Percentiles rank a stretch among this genome's conserved stretches.
These are phyloP conservation scores for Polyergus mexicanus DNA, from an alignment of 1,140 invertebrate genomes.

Conservation along the genomic window DNA sequence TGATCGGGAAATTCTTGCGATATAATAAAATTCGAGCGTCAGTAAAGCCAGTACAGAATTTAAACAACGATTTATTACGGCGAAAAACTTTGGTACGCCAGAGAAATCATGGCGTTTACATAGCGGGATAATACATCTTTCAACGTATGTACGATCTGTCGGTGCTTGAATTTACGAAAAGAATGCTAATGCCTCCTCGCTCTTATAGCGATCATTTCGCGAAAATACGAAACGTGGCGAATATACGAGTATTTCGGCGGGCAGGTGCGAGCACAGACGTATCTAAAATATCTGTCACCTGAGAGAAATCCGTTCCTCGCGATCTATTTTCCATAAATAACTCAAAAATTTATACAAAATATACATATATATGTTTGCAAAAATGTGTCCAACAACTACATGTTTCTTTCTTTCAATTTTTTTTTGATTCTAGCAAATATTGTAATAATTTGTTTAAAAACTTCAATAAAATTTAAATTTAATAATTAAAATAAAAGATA, in stretches of 20 bases:
- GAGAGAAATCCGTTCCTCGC: background rate
- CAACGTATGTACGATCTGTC: conserved; percentile 37
- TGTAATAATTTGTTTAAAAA: background rate
- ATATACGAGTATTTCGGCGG: conserved; percentile 21
- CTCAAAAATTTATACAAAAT: background rate
- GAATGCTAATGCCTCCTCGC: conserved; percentile 39
- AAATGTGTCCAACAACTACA: too few species aligned
- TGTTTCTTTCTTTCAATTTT: background rate
- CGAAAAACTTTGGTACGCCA: conserved; percentile 16
- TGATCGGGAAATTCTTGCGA: background rate
- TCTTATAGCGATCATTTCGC: conserved; percentile 56
- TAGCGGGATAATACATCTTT: conserved; percentile 35
- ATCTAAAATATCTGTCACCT: conserved; percentile 30
- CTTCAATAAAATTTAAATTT: background rate
- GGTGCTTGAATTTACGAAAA: conserved; percentile 63
- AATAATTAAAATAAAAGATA: background rate
- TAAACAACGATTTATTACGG: conserved; percentile 20
- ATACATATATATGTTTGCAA: background rate
- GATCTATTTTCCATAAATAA: conserved; percentile 25
- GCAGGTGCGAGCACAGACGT: conserved; percentile 15
- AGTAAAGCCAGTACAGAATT: conserved; percentile 5
- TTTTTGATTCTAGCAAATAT: background rate
- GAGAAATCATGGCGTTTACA: conserved; percentile 31
- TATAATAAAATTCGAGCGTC: background rate
- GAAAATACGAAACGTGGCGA: conserved; percentile 41